Evolutionary conservation across 2,888 invertebrate genomes (phyloP).

Genomic region (Drosophila prostipennis): DNA sequence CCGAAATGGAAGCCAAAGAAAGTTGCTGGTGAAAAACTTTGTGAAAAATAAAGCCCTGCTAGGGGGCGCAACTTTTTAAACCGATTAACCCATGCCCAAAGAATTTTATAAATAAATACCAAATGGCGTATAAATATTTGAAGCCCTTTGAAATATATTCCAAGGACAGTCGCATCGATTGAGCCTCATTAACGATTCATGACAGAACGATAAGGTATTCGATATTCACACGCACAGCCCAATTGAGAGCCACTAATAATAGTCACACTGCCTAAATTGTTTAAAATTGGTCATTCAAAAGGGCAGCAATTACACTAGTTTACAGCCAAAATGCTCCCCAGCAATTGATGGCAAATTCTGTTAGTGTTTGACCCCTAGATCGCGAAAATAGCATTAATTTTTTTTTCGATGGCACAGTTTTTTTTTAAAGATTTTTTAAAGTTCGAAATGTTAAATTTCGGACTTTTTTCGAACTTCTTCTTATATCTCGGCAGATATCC

Average conservation of each 20-base stretch:
- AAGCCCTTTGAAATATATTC: conserved; percentile 11
- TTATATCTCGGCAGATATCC: no score
- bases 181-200: conserved; percentile 34
- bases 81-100: conserved; percentile 25
- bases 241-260: conserved; percentile 22
- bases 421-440: no score
- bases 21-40: conserved; percentile 32
- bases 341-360: no score
- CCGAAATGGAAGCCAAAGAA: conserved; percentile 32
- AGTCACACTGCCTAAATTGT: conserved; percentile 7
- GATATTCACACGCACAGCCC: conserved; percentile 56
- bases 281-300: conserved; percentile 27
- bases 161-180: conserved; percentile 24
- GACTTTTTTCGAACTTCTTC: no score
- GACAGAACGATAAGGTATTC: conserved; percentile 21
- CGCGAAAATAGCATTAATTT: no score
- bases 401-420: no score
- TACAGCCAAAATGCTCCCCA: no score
- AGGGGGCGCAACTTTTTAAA: conserved; percentile 24
- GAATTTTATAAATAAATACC: conserved; percentile 32
- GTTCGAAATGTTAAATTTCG: no score
- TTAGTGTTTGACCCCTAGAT: no score
- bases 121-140: conserved; percentile 21
- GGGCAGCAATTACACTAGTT: conserved; percentile 28
- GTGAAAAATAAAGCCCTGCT: conserved; percentile 20